Base-by-base conservation (phyloP, 1,140 invertebrate species). In the Cataglyphis hispanica region DNA sequence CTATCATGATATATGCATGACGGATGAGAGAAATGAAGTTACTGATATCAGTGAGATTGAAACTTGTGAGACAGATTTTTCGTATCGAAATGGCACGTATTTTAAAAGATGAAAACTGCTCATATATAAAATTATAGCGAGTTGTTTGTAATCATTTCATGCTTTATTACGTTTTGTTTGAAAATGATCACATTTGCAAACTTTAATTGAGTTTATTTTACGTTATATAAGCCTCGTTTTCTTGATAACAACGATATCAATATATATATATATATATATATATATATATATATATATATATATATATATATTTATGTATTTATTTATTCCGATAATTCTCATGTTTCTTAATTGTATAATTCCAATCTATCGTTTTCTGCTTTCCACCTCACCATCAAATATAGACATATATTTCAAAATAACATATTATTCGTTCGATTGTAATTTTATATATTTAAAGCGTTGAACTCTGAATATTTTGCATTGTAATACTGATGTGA, bases 381-480 rank as follows among this genome's bases (percentile, higher is more conserved):
- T 58, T 50, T 4, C 6, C 46, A 46, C 3, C 16, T 19, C 16
- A 46, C 3, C 37, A n/a, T n/a, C 13, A 56, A 2, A 22, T 19
- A 1, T 53, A 53, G 13, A 60, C 19, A 5, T 3, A 46, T 25
- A 60, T 81, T 72, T 43, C 19, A 13, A 27, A 40, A 22, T 34
- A 53, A 80, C 25, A 25, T 60, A 66, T 60, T 60, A 22, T 70
- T 58, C 1, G 27, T 46, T 67, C 43, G 22, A 60, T 72, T 61
- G 11, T 60, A 8, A 67, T 56, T 78, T 3, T 22, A 13, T 43
- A 31, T 34, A 43, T 60, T 60, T 72, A 31, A 40, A 60, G 25
- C 27, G 19, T 58, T 58, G 4, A 7, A 58, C 8, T 7, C 43
- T 43, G 13, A 43, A 81, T 46, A 72, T 72, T 72, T 83, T 46